A percentile compares a stretch with the other conserved stretches of the same genome.
These are phyloP conservation scores for Mionectes olivaceus DNA, from an alignment of 2,797 vertebrate species.

Conservation along the genomic window DNA sequence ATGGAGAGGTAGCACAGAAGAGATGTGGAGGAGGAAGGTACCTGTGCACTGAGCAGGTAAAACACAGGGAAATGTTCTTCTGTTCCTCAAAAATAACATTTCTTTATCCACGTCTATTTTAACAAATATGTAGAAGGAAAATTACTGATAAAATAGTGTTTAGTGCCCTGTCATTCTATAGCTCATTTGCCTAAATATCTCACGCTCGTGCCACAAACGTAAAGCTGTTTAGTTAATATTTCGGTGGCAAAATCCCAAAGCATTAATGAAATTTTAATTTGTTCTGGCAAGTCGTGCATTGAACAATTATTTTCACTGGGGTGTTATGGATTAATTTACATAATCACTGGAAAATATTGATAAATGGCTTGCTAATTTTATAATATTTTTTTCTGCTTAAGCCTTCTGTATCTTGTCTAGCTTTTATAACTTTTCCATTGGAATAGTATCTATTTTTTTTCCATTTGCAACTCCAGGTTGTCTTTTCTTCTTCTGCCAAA, in stretches of 20 bases:
- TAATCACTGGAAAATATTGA: not conserved
- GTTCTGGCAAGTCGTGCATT: not conserved
- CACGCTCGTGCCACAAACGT: fast-evolving
- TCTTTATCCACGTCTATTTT: not conserved
- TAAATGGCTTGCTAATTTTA: not conserved
- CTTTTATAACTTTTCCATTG: not conserved
- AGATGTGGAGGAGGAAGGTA: not conserved
- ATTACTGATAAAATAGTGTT: not conserved
- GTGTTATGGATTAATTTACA: not conserved
- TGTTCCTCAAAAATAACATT: not conserved
- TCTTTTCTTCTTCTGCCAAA: not conserved
- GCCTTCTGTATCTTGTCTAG: not conserved
- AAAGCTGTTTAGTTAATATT: not conserved
- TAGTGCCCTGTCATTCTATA: not conserved
- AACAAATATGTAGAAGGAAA: not conserved
- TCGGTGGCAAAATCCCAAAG: not conserved
- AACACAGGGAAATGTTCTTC: not conserved
- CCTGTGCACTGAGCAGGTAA: not conserved
- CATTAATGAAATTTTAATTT: not conserved
- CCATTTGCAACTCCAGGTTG: not conserved
- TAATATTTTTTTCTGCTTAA: not conserved
- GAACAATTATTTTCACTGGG: not conserved
- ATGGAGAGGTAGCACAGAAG: not conserved
- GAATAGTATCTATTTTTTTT: not conserved
- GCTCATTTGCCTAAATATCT: not conserved